A percentile compares a stretch with the other conserved stretches of the same genome.
phyloP scores from a whole-genome alignment of 2,888 invertebrate genomes.

The Druceiella hillmani region DNA sequence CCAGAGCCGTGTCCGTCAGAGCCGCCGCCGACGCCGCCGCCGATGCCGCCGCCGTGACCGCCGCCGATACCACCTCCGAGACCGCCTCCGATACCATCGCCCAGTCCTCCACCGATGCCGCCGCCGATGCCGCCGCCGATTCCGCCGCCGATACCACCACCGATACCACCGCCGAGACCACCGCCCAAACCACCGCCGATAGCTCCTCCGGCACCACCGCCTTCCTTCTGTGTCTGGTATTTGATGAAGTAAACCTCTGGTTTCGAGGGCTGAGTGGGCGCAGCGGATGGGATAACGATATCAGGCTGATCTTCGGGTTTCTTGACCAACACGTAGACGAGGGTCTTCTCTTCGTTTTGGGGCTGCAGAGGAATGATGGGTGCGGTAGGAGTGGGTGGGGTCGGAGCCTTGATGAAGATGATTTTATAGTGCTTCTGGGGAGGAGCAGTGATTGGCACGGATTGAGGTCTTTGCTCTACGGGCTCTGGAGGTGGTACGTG shows the following conservation, averaged over 20 bases:
- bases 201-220: conserved; percentile 40
- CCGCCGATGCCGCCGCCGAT: conserved; percentile 28
- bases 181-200: conserved; percentile 35
- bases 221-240: conserved; percentile 65
- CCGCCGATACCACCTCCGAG: conserved; percentile 30
- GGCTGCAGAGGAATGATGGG: conserved; percentile 75
- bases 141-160: conserved; percentile 33
- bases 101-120: conserved; percentile 26
- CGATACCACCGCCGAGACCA: conserved; percentile 32
- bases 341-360: conserved; percentile 83
- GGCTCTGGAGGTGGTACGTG: conserved; percentile 87
- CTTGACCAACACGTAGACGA: conserved; percentile 85
- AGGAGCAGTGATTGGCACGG: conserved; percentile 61
- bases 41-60: conserved; percentile 25
- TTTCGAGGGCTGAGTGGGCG: conserved; percentile 80
- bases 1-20: conserved; percentile 29
- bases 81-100: conserved; percentile 30
- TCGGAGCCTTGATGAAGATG: conserved; percentile 88
- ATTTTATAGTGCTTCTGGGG: conserved; percentile 89
- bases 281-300: conserved; percentile 68
- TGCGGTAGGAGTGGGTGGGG: conserved; percentile 74
- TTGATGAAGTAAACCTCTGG: conserved; percentile 89
- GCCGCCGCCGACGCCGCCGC: conserved; percentile 28
- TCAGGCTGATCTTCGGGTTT: conserved; percentile 82
- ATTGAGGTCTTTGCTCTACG: conserved; percentile 61